These are phyloP conservation scores for Meloidogyne hapla DNA, from an alignment of 1,140 invertebrate species.

Conservation along the genomic window DNA sequence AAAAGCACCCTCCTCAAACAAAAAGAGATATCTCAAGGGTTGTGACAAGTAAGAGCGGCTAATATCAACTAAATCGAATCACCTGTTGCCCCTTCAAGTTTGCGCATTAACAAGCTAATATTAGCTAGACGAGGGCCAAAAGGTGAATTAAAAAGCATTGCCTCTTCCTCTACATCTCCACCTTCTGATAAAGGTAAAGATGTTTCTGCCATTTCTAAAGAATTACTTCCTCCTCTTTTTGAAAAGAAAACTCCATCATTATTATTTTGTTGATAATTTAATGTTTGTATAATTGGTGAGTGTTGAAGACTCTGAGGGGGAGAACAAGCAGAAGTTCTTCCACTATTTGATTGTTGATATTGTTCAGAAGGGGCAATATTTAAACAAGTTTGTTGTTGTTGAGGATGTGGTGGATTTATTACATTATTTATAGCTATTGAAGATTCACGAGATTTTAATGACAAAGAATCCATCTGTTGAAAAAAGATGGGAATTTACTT, in stretches of 20 bases:
- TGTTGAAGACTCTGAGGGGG: slow-evolving; percentile 8
- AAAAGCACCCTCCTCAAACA: too few species aligned
- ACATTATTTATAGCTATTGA: slow-evolving; percentile 28
- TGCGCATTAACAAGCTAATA: slow-evolving; percentile 35
- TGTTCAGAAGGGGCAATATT: background rate
- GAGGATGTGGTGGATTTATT: background rate
- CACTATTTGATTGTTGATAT: background rate
- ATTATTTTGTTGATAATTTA: slow-evolving; percentile 2
- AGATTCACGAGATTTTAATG: slow-evolving; percentile 54
- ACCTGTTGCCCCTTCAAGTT: slow-evolving; percentile 13
- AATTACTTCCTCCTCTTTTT: background rate
- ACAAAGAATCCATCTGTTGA: slow-evolving; percentile 48
- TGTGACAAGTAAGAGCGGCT: too few species aligned
- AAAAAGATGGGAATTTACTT: background rate
- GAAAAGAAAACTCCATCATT: background rate
- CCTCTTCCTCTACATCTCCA: background rate
- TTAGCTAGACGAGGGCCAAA: slow-evolving; percentile 14
- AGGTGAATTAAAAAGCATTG: slow-evolving; percentile 5
- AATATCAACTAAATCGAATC: background rate
- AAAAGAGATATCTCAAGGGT: too few species aligned
- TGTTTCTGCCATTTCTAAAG: background rate
- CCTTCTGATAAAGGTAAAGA: slow-evolving; percentile 15
- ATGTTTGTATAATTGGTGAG: background rate
- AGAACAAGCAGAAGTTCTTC: background rate
- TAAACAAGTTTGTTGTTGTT: slow-evolving; percentile 12